Conservation (phyloP, 2,797 vertebrate species). For the Fistularia tabacaria region DNA sequence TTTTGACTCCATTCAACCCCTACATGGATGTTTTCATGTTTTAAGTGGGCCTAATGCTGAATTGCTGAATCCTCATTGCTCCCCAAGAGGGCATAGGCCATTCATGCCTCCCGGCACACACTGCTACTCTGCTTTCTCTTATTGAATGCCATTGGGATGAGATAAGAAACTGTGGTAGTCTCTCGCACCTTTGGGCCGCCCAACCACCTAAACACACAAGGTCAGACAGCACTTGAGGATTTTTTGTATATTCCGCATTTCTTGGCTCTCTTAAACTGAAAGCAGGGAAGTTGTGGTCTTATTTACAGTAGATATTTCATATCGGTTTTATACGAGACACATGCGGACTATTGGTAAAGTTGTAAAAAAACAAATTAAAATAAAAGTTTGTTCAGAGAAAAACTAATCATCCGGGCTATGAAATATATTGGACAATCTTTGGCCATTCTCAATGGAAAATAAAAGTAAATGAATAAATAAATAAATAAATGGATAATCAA, state of each 20-base stretch:
- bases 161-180: conserved; percentile 13
- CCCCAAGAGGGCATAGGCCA: conserved; percentile 1
- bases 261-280: neutral
- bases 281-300: too few relatives aligned
- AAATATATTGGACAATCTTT: too few relatives aligned
- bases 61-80: conserved; percentile 7
- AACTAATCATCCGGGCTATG: too few relatives aligned
- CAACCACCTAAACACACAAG: conserved; percentile 2
- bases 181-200: conserved; percentile 19
- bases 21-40: conserved; percentile 8
- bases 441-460: too few relatives aligned
- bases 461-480: too few relatives aligned
- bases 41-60: conserved; percentile 12
- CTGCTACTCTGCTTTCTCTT: neutral
- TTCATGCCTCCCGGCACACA: neutral
- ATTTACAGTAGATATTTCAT: too few relatives aligned
- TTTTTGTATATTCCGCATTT: conserved; percentile 7
- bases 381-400: too few relatives aligned
- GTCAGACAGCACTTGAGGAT: neutral
- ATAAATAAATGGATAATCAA: too few relatives aligned
- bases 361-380: too few relatives aligned
- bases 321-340: too few relatives aligned
- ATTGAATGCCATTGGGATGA: conserved; percentile 3
- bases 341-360: too few relatives aligned
- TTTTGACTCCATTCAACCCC: conserved; percentile 25